Percentiles rank a stretch among this genome's conserved stretches.
These are phyloP conservation scores for Papio anubis DNA, from an alignment of 2,113 vertebrate species.

Conservation along the genomic window DNA sequence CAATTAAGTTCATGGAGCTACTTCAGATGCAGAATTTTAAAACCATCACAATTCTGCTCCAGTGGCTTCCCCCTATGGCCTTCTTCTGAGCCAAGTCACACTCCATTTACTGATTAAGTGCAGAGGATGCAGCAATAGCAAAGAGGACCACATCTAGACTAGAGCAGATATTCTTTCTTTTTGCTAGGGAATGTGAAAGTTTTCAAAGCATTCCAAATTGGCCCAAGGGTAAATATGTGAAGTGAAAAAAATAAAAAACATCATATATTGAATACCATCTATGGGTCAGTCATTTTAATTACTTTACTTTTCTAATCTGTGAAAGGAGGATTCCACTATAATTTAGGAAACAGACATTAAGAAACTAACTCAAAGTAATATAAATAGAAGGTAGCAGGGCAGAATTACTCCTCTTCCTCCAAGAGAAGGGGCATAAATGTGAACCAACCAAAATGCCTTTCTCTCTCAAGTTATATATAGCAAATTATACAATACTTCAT, in stretches of 20 bases:
- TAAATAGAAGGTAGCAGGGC: neutral
- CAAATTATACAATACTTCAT: neutral
- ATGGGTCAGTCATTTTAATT: neutral
- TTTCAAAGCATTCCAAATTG: neutral
- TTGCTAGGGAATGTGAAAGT: neutral
- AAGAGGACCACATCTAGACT: neutral
- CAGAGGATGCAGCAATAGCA: neutral
- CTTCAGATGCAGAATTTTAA: neutral
- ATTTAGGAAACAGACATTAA: neutral
- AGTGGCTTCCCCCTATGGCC: neutral
- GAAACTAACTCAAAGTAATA: neutral
- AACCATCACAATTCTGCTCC: neutral
- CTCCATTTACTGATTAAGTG: neutral
- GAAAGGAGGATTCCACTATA: neutral
- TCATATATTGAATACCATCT: neutral
- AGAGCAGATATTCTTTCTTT: neutral
- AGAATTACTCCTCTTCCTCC: neutral
- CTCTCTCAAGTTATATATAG: neutral
- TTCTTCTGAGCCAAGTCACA: neutral
- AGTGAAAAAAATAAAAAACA: neutral
- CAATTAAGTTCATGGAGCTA: neutral
- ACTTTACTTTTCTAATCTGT: neutral
- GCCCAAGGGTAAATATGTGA: neutral
- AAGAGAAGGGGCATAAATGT: neutral
- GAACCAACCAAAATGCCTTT: neutral